Evolutionary conservation across 1,140 invertebrate genomes (phyloP), one percentile per base, ranked within the genome.

Genomic region (Pachyrhynchus sulphureomaculatus): DNA sequence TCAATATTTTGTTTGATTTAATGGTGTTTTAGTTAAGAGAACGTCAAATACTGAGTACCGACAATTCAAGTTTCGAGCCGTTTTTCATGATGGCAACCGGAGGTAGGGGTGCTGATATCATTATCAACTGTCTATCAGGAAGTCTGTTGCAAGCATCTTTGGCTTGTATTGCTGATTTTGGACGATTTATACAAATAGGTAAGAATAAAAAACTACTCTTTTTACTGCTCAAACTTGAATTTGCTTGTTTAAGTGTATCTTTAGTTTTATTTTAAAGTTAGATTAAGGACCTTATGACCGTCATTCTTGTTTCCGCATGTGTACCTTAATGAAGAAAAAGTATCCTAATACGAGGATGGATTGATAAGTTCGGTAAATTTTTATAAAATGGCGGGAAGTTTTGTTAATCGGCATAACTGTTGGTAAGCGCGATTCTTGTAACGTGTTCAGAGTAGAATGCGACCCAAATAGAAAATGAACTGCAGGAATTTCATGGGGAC

Each of bases 131-230:
- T 17, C 71, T 87, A 4, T 79, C 84, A 18, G 83, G 84, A 34
- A 81, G 83, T 44, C 81, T 86, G 68, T 74, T 88, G 4, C 85
- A 85, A 67, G 84, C 84, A 32, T 84, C 83, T 62, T 65, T 89
- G 12, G 72, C 83, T 55, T 83, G 86, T 68, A 70, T 90, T 18
- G 84, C 83, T 15, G 72, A 79, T 41, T 84, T 86, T 70, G 87
- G 88, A 36, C 74, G 84, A 37, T 88, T 90, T 70, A 68, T 89
- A 23, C 88, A 90, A 76, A 87, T 89, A 64, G 87, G 88, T 66
- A 34, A 26, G 36, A n/a, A 8, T 15, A n/a, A 4, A 12, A 12
- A 36, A 4, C 2, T 3, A 12, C 12, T 36, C 4, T 5, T 5
- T 5, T 5, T 36, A 36, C 12, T 5, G 12, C 4, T 36, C 12